Evolutionary conservation across 2,797 vertebrate genomes (phyloP).

Genomic region (Melanotaenia maccullochi): DNA sequence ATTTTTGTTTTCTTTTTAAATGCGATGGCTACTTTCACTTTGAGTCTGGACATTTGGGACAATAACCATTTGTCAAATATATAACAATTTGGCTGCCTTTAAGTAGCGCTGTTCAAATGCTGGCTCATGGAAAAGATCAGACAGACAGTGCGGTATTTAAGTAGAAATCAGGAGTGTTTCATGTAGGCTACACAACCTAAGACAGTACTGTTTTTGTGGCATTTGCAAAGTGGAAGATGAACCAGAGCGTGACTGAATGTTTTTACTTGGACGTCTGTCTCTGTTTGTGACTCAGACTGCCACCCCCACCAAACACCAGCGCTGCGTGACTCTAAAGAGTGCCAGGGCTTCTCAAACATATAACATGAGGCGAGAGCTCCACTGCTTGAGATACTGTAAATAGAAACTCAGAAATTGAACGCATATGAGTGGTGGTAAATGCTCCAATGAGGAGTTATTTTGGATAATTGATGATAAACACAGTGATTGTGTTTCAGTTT

Average conservation of each 20-base stretch:
- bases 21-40: neutral
- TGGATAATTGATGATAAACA: conserved; percentile 81
- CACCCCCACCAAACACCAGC: neutral
- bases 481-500: conserved; percentile 79
- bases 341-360: conserved; percentile 41
- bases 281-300: conserved; percentile 23
- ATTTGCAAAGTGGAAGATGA: conserved; percentile 24
- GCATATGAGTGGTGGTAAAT: conserved; percentile 77
- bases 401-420: conserved; percentile 73
- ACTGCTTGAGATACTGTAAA: conserved; percentile 50
- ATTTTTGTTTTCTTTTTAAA: conserved; percentile 8
- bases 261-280: conserved; percentile 27
- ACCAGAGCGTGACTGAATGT: conserved; percentile 17
- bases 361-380: conserved; percentile 31
- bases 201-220: conserved; percentile 18
- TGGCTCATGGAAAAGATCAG: neutral
- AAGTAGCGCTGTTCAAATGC: neutral
- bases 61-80: conserved; percentile 1
- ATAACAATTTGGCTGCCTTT: neutral
- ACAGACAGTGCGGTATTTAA: neutral
- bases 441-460: conserved; percentile 70
- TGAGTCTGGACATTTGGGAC: neutral
- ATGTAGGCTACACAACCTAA: neutral
- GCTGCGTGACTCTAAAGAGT: conserved; percentile 12
- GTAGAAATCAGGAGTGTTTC: conserved; percentile 3